Percentiles rank a stretch among this genome's conserved stretches.
Evolutionary conservation across 2,888 invertebrate species (phyloP).

Genomic region (Cheiracanthium punctorium): DNA sequence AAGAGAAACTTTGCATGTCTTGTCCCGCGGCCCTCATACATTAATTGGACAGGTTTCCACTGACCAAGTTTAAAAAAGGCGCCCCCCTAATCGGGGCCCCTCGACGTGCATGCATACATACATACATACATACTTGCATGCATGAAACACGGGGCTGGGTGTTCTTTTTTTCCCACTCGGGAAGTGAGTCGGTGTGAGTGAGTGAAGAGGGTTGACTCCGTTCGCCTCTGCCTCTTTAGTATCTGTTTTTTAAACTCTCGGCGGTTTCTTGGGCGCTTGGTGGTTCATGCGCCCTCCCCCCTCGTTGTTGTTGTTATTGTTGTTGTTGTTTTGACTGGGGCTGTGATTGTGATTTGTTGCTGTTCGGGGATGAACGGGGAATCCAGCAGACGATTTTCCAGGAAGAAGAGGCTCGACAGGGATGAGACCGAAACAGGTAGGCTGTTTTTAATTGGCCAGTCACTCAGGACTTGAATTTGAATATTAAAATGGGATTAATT

Average conservation of each 20-base stretch:
- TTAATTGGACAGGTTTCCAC: constrained; percentile 71
- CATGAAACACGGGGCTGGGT: constrained; percentile 33
- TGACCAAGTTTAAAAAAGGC: constrained; percentile 62
- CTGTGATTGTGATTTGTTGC: neutral
- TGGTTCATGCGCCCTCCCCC: too few species aligned
- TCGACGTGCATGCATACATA: constrained; percentile 52
- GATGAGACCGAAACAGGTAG: neutral
- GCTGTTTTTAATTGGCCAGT: too few species aligned
- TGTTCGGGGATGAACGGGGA: neutral
- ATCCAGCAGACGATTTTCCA: too few species aligned
- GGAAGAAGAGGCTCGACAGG: too few species aligned
- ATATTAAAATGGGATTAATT: too few species aligned
- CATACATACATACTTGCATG: constrained; percentile 51
- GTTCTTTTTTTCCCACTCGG: neutral
- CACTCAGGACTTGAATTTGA: too few species aligned
- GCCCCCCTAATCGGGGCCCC: constrained; percentile 56
- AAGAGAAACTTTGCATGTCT: constrained; percentile 56
- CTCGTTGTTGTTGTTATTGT: constrained; percentile 8
- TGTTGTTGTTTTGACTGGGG: neutral
- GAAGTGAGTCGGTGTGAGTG: neutral
- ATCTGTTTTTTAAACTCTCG: constrained; percentile 5
- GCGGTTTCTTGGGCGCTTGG: constrained; percentile 25
- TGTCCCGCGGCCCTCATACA: constrained; percentile 67
- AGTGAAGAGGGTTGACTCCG: too few species aligned
- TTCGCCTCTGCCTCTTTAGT: neutral